phyloP scores from a whole-genome alignment of 2,113 vertebrate species.

The Sprattus sprattus region DNA sequence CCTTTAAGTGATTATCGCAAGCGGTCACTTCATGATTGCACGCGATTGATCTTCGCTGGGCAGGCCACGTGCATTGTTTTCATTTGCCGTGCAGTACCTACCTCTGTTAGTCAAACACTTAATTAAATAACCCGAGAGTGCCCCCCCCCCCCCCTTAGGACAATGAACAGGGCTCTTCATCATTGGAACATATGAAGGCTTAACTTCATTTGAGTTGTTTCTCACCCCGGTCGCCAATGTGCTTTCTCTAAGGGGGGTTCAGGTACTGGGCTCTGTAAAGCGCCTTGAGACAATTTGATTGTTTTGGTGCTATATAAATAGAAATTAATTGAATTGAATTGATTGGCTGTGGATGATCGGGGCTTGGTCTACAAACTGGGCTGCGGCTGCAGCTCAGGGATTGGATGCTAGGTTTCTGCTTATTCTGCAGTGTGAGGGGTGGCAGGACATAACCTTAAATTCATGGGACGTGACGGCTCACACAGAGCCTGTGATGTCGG shows the following conservation, averaged over 20 bases:
- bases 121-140: constrained; percentile 23
- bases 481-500: not conserved
- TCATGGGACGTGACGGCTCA: not conserved
- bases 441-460: constrained; percentile 39
- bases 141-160: not conserved
- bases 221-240: too few species aligned
- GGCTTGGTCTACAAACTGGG: too few species aligned
- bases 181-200: too few species aligned
- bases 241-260: too few species aligned
- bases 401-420: not conserved
- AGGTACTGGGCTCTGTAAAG: too few species aligned
- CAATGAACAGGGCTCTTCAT: too few species aligned
- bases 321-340: too few species aligned
- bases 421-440: not conserved
- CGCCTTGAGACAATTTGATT: too few species aligned
- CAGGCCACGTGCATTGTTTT: constrained; percentile 38
- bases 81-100: constrained; percentile 23
- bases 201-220: too few species aligned
- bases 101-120: constrained; percentile 38
- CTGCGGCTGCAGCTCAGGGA: too few species aligned
- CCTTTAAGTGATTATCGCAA: constrained; percentile 49
- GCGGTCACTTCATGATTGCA: constrained; percentile 43
- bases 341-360: too few species aligned
- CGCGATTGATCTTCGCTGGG: constrained; percentile 40
- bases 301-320: too few species aligned